Evolutionary conservation across 1,140 invertebrate species (phyloP).

Genomic region (Drosophila elegans): DNA sequence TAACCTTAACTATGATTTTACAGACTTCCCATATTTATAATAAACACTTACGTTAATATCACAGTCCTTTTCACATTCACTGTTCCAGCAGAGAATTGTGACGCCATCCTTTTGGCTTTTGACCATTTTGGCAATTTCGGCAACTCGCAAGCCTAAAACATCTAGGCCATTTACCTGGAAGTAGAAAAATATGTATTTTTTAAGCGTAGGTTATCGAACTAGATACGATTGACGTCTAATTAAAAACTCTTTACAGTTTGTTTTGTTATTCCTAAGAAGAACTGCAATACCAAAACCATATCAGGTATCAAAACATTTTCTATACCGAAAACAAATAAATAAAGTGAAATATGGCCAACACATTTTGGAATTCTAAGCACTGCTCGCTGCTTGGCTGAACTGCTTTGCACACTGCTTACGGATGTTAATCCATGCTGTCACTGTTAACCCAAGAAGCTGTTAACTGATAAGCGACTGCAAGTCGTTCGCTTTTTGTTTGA

Average conservation of each 20-base stretch:
- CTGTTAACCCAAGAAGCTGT: slow-evolving; percentile 13
- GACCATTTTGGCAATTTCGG: slow-evolving; percentile 87
- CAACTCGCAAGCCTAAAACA: slow-evolving; percentile 87
- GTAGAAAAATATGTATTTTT: neutral
- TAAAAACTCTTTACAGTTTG: too few relatives aligned
- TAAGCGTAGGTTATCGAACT: neutral
- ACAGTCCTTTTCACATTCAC: slow-evolving; percentile 84
- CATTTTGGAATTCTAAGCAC: neutral
- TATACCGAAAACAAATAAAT: neutral
- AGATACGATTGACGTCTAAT: too few relatives aligned
- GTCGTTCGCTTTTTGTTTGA: slow-evolving; percentile 22
- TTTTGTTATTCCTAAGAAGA: neutral
- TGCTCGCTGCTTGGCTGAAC: slow-evolving; percentile 3
- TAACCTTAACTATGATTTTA: too few relatives aligned
- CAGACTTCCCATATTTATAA: too few relatives aligned
- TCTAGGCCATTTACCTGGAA: slow-evolving; percentile 87
- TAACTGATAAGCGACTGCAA: slow-evolving; percentile 23
- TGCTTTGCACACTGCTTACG: slow-evolving; percentile 5
- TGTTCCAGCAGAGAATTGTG: slow-evolving; percentile 85
- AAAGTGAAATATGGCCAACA: neutral
- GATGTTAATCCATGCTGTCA: neutral
- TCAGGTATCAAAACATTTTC: neutral
- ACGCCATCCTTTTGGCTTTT: slow-evolving; percentile 82
- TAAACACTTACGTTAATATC: slow-evolving; percentile 83
- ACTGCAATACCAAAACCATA: neutral